phyloP scores from a whole-genome alignment of 64 coral and sea anemone species.

The Porites lutea region DNA sequence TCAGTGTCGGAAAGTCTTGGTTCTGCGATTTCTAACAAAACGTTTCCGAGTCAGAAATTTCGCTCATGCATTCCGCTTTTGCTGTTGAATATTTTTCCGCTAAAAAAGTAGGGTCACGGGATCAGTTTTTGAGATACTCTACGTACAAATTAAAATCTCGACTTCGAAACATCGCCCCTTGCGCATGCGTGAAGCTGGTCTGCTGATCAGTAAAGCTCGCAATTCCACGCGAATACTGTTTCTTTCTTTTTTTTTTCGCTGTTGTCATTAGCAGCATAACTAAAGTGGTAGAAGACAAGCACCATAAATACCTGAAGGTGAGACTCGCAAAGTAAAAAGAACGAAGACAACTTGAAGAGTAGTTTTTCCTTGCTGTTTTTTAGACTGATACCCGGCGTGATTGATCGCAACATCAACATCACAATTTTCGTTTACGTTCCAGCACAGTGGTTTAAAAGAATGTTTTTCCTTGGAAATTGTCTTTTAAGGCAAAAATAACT shows the following conservation, averaged over 20 bases:
- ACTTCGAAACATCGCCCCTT: slow-evolving; percentile 2
- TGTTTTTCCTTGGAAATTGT: background rate
- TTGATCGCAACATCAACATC: slow-evolving; percentile 1
- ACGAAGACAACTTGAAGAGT: background rate
- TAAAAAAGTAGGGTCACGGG: too few relatives aligned
- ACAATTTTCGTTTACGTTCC: slow-evolving; percentile 20
- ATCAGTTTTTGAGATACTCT: background rate
- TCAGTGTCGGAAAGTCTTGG: too few relatives aligned
- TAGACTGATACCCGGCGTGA: too few relatives aligned
- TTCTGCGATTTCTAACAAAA: too few relatives aligned
- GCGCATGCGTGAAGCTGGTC: slow-evolving; percentile 10
- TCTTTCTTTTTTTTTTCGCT: background rate
- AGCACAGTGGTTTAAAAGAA: background rate
- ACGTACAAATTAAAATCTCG: slow-evolving; percentile 1
- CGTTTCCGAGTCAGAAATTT: too few relatives aligned
- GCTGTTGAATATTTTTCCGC: too few relatives aligned
- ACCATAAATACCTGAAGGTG: background rate
- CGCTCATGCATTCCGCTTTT: too few relatives aligned
- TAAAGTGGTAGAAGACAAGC: background rate
- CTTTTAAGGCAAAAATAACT: background rate
- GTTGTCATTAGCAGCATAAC: background rate
- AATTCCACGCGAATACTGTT: background rate
- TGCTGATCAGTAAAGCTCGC: slow-evolving; percentile 17
- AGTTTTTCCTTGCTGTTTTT: too few relatives aligned
- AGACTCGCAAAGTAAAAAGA: background rate